Base-by-base conservation (phyloP, 2,113 vertebrate genomes). In the Serinus canaria region DNA sequence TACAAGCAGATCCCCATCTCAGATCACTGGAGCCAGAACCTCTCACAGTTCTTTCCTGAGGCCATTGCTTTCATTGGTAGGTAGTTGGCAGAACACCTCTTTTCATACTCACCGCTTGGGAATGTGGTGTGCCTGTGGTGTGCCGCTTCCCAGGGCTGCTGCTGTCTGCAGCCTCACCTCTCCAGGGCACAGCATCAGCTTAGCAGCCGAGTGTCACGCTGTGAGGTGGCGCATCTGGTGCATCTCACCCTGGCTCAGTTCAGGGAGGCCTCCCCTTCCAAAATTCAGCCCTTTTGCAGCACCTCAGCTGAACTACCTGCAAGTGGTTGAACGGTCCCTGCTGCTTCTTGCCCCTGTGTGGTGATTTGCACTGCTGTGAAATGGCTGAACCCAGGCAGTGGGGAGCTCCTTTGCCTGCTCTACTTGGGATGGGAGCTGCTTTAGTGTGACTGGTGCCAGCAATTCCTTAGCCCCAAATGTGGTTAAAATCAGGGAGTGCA, bases 1-100 rank as follows among this genome's bases (percentile, higher is more conserved):
- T 99, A 99, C 98, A 99, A 99, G 97, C 99, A 99, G 98, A 99
- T 99, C 96, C 99, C 99, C 98, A 99, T 99, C 98, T 99, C 99
- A 1, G 99, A 99, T 98, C 99, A 99, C 98, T 99, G 99, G 99
- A 99, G 99, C 98, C 99, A 99, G 98, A 99, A 99, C 96, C 98
- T 99, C 83, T 99, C 99, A 4, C 99, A 99, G 98, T 99, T 99
- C 98, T 99, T 99, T 97, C 99, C 99, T 0, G 99, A 99, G 97
- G 99, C 99, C 98, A 99, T 99, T 97, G 99, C 99, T 94, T 99
- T 99, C 97, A 99, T 99, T 39, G 99, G 99, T 99, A 97, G 98
- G 99, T 98, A 74, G 30, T 49, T 95, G 79, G 88, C 68, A 90
- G 87, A 95, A 90, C 79, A 60, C 83, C 44, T 70, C 58, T 73